Evolutionary conservation across 2,113 vertebrate genomes (phyloP).

Genomic region (Anser brachyrhynchus): DNA sequence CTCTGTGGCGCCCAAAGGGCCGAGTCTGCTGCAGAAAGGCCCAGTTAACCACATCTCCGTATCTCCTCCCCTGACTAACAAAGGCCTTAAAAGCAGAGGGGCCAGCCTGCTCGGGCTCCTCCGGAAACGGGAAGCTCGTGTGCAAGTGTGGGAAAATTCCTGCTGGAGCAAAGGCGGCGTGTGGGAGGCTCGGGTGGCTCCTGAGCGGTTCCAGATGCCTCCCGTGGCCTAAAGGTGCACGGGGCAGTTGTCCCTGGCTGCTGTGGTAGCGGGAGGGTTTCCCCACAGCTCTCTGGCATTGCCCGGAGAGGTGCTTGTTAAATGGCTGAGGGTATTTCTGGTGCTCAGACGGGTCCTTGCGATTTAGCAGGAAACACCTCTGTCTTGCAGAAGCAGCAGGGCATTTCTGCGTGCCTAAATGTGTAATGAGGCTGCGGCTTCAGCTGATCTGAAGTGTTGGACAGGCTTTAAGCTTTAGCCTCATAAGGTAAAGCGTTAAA

Average conservation of each 20-base stretch:
- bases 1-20: background rate
- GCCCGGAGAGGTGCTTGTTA: accelerated
- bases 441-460: background rate
- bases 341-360: background rate
- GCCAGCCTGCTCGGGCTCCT: background rate
- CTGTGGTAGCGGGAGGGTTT: background rate
- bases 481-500: background rate
- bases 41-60: background rate
- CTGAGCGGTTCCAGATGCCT: background rate
- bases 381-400: background rate
- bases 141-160: background rate
- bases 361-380: background rate
- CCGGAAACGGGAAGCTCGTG: background rate
- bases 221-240: background rate
- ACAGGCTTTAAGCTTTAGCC: background rate
- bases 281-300: background rate
- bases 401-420: background rate
- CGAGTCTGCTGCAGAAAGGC: background rate
- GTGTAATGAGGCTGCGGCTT: background rate
- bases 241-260: background rate
- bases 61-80: background rate
- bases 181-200: background rate
- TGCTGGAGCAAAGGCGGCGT: background rate
- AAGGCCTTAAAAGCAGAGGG: background rate
- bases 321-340: background rate